phyloP scores from a whole-genome alignment of 2,888 invertebrate genomes.

The Ochlodes sylvanus region DNA sequence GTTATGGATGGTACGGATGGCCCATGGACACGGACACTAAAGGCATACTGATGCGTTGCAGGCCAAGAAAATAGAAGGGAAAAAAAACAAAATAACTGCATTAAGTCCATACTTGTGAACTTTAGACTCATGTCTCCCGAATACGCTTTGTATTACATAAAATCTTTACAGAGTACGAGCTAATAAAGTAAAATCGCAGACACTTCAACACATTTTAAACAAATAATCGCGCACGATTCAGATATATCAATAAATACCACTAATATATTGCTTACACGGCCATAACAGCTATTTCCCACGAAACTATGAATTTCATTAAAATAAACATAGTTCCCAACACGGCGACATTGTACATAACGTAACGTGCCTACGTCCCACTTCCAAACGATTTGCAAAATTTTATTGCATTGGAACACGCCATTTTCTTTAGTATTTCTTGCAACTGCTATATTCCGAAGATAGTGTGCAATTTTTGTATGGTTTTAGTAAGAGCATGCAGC shows the following conservation, averaged over 20 bases:
- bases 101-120: no score
- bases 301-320: slow-evolving; percentile 31
- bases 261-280: slow-evolving; percentile 23
- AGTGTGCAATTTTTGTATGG: no score
- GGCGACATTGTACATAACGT: slow-evolving; percentile 18
- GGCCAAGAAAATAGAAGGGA: no score
- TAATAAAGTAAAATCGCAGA: background rate
- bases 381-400: slow-evolving; percentile 16
- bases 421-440: background rate
- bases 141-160: background rate
- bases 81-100: no score
- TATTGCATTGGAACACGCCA: slow-evolving; percentile 19
- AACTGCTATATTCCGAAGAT: no score
- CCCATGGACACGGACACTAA: no score
- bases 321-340: slow-evolving; percentile 19
- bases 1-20: no score
- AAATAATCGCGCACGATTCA: slow-evolving; percentile 26
- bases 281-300: slow-evolving; percentile 29
- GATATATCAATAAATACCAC: slow-evolving; percentile 26
- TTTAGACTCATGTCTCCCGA: no score
- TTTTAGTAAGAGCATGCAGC: no score
- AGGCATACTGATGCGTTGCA: no score
- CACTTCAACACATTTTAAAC: slow-evolving; percentile 5
- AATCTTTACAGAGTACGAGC: background rate
- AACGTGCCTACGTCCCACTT: slow-evolving; percentile 15